phyloP scores from a whole-genome alignment of 2,888 invertebrate genomes.

The Pogonocherus hispidulus region DNA sequence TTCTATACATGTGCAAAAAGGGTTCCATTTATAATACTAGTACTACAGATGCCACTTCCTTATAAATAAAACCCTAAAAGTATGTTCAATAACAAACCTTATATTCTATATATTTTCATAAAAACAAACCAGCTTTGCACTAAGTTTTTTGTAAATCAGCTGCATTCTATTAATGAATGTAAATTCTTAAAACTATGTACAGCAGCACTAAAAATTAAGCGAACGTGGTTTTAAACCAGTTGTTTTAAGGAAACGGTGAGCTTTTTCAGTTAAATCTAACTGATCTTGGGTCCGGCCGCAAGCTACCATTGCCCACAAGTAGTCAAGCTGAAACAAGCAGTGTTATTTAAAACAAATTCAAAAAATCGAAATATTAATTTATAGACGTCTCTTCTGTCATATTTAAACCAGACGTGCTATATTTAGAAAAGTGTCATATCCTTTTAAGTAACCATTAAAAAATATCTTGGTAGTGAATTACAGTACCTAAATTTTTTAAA shows the following conservation, averaged over 20 bases:
- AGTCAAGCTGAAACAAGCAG: conserved; percentile 75
- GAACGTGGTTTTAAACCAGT: conserved; percentile 82
- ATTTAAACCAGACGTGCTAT: no score
- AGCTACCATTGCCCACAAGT: conserved; percentile 87
- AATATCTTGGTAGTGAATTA: no score
- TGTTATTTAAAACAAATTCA: background rate
- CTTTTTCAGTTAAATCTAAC: conserved; percentile 86
- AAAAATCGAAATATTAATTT: no score
- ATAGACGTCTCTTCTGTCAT: no score
- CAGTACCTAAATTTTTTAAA: no score
- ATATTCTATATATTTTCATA: conserved; percentile 41
- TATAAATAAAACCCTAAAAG: conserved; percentile 37
- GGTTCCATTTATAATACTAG: conserved; percentile 23
- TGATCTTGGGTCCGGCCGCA: conserved; percentile 94
- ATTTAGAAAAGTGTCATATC: no score
- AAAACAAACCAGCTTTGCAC: conserved; percentile 49
- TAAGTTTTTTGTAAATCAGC: conserved; percentile 40
- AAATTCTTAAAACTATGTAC: conserved; percentile 36
- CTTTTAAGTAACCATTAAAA: no score
- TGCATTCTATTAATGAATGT: conserved; percentile 43
- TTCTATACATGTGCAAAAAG: conserved; percentile 44
- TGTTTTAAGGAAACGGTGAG: conserved; percentile 82
- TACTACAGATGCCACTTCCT: no score
- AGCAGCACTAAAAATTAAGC: conserved; percentile 76
- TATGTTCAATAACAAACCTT: conserved; percentile 29